Base-by-base conservation (phyloP, 2,797 vertebrate genomes). In the Petrocephalus schoutedeni region DNA sequence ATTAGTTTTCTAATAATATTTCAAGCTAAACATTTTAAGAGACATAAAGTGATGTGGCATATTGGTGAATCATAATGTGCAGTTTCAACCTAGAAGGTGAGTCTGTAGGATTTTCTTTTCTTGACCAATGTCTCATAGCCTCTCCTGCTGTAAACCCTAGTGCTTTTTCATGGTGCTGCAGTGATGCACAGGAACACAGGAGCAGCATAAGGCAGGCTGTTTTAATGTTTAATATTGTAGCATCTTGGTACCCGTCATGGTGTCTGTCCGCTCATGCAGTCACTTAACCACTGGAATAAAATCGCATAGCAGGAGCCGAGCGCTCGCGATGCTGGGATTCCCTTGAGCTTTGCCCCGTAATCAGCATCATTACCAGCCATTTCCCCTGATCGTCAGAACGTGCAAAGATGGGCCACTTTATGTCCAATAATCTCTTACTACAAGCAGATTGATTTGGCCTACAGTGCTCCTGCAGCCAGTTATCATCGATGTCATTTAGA, bases 341-440 rank as follows among this genome's bases (percentile, higher is more conserved):
- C 14, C 83, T 71, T 23, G 9, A 59, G 82, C 61, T 53, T 28
- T 8, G 87, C 32, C 51, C 36, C 82, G 85, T 21, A 32, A 67
- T 54, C 12, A 54, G 23, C 87, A 36, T n/a, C 16, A 32, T 41
- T 84, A 41, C 28, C 49, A 54, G 4, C 53, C 5, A 21, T 16
- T 88, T 88, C 84, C 71, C 41, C 54, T 85, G 80, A 86, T 51
- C 80, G 36, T 83, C 23, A 61, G 88, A 74, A 64, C 57, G 41
- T 1, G 56, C 19, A 51, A 41, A 45, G 67, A 45, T 49, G 53
- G 67, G 84, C 14, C 85, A 36, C 67, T 83, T 83, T 53, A 9
- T 54, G 56, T 58, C 32, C 53, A 2, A 9, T 86, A 51, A 51
- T 49, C 32, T 57, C 53, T 49, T 28, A 45, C 32, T 36, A 45